Conservation (phyloP, 2,888 invertebrate species). For the Hypomecis atomaria region DNA sequence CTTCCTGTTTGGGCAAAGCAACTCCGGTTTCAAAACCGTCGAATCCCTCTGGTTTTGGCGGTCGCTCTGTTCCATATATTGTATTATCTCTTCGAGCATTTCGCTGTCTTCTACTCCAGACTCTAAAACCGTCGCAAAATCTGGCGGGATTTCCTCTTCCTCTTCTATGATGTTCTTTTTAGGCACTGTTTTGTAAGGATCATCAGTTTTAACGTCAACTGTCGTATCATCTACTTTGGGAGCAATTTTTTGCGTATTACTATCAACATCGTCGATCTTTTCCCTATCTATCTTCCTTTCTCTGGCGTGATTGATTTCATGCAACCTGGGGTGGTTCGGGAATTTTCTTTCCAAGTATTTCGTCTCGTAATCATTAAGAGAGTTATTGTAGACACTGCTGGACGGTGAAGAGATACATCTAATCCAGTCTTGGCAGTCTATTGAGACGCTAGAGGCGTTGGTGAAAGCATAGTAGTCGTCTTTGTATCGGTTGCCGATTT, state of each 20-base stretch:
- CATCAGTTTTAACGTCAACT: slow-evolving; percentile 12
- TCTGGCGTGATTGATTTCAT: slow-evolving; percentile 44
- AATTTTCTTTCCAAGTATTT: slow-evolving; percentile 58
- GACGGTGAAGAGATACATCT: slow-evolving; percentile 63
- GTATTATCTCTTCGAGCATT: slow-evolving; percentile 16
- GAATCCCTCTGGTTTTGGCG: slow-evolving; percentile 32
- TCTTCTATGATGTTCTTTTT: slow-evolving; percentile 17
- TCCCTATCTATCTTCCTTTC: slow-evolving; percentile 43
- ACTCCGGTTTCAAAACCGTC: slow-evolving; percentile 55
- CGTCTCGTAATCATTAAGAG: slow-evolving; percentile 61
- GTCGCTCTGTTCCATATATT: slow-evolving; percentile 46
- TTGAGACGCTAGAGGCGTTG: slow-evolving; percentile 69
- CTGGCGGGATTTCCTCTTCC: slow-evolving; percentile 8
- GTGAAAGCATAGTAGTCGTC: slow-evolving; percentile 70
- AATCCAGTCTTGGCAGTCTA: slow-evolving; percentile 74
- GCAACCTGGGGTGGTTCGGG: slow-evolving; percentile 51
- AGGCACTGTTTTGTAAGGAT: slow-evolving; percentile 5
- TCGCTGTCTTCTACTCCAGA: slow-evolving; percentile 27
- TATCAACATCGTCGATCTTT: slow-evolving; percentile 36
- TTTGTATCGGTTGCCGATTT: slow-evolving; percentile 58
- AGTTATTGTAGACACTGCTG: slow-evolving; percentile 67
- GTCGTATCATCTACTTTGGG: slow-evolving; percentile 8
- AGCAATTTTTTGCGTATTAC: slow-evolving; percentile 1
- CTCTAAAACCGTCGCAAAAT: neutral
- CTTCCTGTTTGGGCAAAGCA: slow-evolving; percentile 66